Base-by-base conservation (phyloP, 30 jellyfish, hydroid and myxozoan genomes). In the Cassiopea andromeda region DNA sequence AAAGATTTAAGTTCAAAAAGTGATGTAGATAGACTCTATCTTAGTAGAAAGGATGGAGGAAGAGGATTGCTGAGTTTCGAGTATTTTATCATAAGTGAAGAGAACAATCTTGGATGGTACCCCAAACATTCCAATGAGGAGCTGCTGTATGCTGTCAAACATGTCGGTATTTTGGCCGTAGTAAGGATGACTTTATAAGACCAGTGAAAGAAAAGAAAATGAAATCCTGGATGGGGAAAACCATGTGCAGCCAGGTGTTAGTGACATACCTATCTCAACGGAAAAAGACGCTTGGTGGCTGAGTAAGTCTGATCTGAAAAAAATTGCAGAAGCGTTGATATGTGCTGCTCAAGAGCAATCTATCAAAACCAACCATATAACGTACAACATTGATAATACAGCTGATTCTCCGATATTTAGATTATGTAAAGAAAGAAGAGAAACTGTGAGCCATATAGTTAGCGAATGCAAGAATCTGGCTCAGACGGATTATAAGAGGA, bases 291-390 rank as follows among this genome's bases (percentile, higher is more conserved):
- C 82, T 58, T 73, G 82, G 82, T 73, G 82, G 82, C 7, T 73
- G 61, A 73, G 46, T 13, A 73, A 73, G 61, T 44, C 61, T 46
- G 82, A 73, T 46, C 61, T 27, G 82, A 73, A 16, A 73, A 46
- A 6, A 46, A 17, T 16, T 13, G n/a, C 54, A 27, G 82, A 73
- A 73, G 82, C 82, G 58, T 73, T 73, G 61, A 73, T 73, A 73
- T 73, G 82, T n/a, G 82, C 82, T 73, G 82, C 82, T 38, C 82
- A 73, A 73, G 82, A 73, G 58, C 82, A 73, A 46, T 54, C 82
- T 38, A 38, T 73, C 12, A 73, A 58, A 73, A 18, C 82, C 5
- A 73, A 46, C 59, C n/a, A 73, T 17, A 46, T 73, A 46, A 73
- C 17, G 61, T 45, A 73, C n/a, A 9, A 73, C 61, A 73, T 73